A percentile compares a stretch with the other conserved stretches of the same genome.
These are phyloP conservation scores for Trachymyrmex cornetzi DNA, from an alignment of 1,140 invertebrate genomes.

Conservation along the genomic window DNA sequence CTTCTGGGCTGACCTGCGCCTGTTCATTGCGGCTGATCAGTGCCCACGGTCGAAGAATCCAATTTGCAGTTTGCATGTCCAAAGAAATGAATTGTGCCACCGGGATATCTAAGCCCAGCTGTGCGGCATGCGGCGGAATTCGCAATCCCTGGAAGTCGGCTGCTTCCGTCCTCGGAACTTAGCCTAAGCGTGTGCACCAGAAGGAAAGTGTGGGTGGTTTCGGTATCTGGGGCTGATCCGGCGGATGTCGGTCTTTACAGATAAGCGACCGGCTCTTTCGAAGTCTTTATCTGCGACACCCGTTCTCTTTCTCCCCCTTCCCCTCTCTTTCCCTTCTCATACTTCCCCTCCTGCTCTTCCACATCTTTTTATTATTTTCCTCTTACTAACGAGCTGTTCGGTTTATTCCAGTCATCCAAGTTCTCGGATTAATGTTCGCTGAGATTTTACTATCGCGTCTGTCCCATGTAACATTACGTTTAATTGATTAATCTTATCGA, in stretches of 20 bases:
- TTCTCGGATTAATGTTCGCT: background rate
- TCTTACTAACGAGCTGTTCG: slow-evolving; percentile 11
- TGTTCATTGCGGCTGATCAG: background rate
- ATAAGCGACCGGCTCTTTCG: slow-evolving; percentile 85
- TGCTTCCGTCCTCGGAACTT: slow-evolving; percentile 73
- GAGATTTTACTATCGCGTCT: background rate
- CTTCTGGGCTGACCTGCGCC: background rate
- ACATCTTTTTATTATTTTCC: slow-evolving; percentile 8
- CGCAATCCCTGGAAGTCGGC: slow-evolving; percentile 52
- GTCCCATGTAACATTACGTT: background rate
- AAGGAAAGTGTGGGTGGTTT: slow-evolving; percentile 85
- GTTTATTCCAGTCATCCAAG: background rate
- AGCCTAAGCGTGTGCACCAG: slow-evolving; percentile 76
- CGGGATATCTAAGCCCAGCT: slow-evolving; percentile 12
- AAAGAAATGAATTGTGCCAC: background rate
- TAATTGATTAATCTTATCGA: background rate
- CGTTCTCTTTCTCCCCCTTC: slow-evolving; percentile 68
- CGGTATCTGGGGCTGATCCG: slow-evolving; percentile 85
- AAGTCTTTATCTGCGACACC: slow-evolving; percentile 83
- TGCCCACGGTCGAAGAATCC: background rate
- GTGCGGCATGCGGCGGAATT: slow-evolving; percentile 29
- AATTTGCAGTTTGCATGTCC: slow-evolving; percentile 2
- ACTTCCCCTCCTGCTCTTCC: slow-evolving; percentile 12
- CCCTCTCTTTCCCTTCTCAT: slow-evolving; percentile 18
- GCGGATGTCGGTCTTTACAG: slow-evolving; percentile 84